phyloP scores from a whole-genome alignment of 2,113 vertebrate species.

The Pantherophis guttatus region DNA sequence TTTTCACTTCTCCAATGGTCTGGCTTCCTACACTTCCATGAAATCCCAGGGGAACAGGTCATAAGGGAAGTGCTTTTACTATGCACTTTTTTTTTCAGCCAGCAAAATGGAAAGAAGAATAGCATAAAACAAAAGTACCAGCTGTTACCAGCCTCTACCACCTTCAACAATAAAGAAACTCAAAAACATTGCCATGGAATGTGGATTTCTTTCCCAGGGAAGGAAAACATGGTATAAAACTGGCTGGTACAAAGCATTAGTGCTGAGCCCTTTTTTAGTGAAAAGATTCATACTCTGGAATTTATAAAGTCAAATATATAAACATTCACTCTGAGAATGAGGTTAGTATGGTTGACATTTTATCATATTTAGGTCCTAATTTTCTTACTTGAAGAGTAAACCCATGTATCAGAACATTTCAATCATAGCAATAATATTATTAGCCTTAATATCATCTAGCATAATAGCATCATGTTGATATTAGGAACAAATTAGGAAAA shows the following conservation, averaged over 20 bases:
- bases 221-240: background rate
- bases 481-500: background rate
- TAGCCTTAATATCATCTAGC: background rate
- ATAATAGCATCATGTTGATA: background rate
- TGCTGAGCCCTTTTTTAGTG: background rate
- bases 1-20: background rate
- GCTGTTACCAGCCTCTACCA: background rate
- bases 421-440: background rate
- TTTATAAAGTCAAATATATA: background rate
- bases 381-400: constrained; percentile 1
- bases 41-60: background rate
- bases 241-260: background rate
- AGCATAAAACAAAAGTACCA: background rate
- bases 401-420: background rate
- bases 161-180: background rate
- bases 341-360: background rate
- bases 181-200: background rate
- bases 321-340: background rate
- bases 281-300: background rate
- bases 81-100: background rate
- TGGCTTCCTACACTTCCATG: background rate
- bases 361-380: background rate
- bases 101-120: background rate
- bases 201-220: background rate
- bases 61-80: background rate